Base-by-base conservation (phyloP, 2,113 vertebrate genomes). In the Amblyornis subalaris region DNA sequence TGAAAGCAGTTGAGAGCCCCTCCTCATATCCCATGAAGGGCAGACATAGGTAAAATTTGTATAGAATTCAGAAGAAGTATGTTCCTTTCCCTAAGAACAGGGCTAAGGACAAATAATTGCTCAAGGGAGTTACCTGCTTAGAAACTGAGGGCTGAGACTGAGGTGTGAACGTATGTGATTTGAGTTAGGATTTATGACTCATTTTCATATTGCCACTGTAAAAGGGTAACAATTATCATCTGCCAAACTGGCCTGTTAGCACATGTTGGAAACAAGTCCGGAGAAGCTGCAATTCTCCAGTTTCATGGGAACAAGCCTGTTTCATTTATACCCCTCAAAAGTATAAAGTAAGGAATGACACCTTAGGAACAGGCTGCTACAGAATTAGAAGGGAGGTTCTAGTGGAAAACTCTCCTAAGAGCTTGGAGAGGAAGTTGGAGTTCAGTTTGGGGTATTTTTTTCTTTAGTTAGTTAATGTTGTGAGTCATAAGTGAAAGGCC, bases 121-220 rank as follows among this genome's bases (percentile, higher is more conserved):
- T 3, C 4, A 0, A 69, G 42, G 83, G 86, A 90, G 48, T 89
- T 83, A 77, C 61, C 87, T 78, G 35, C 21, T 36, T 44, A 18
- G 72, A 93, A 92, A 66, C 42, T 48, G 66, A 92, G 40, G 64
- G 25, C 35, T 88, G 55, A 67, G 36, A 66, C 22, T 88, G n/a
- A 70, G 36, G 35, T 71, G 62, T 73, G 75, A 57, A 74, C 10
- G 29, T 76, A 23, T 0, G 1, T 78, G 67, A 72, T 74, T 90
- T 50, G 19, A 44, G 51, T 74, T 54, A 57, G 35, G 40, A 67
- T 88, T 91, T 75, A 80, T 87, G 62, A 82, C 26, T 84, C 44
- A 74, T 79, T 91, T 93, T 91, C 44, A 50, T 92, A 74, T 69
- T 78, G 71, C 78, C 78, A 62, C 75, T 82, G 38, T 83, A 90